Percentiles rank a stretch among this genome's conserved stretches.
phyloP scores from a whole-genome alignment of 2,113 vertebrate genomes.

The Cichladusa arquata region DNA sequence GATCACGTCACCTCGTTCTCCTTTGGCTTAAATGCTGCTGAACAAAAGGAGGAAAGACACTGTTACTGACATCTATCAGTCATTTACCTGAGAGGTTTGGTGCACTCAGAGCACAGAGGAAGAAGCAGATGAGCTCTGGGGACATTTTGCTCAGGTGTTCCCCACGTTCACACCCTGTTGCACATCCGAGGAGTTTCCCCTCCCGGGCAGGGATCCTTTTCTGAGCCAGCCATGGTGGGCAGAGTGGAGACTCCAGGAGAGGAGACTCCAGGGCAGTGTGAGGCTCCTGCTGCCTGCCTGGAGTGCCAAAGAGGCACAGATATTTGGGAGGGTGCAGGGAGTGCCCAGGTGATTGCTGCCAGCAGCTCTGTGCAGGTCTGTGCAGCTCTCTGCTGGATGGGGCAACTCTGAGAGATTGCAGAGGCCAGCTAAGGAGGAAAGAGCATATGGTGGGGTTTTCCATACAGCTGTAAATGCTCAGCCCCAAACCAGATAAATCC shows the following conservation, averaged over 20 bases:
- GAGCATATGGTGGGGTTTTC: background rate
- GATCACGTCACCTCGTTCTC: background rate
- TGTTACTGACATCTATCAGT: background rate
- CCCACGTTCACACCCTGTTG: background rate
- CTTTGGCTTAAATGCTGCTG: background rate
- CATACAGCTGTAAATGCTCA: background rate
- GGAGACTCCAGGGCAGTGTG: background rate
- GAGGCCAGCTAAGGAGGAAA: background rate
- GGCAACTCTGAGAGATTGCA: background rate
- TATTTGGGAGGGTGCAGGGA: slow-evolving; percentile 6
- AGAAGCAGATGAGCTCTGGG: background rate
- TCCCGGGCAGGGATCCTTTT: background rate
- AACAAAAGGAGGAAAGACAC: background rate
- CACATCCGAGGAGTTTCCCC: background rate
- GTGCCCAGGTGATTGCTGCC: background rate
- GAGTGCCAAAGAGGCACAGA: fast-evolving
- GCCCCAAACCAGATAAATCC: background rate
- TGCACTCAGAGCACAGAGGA: background rate
- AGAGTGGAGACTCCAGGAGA: background rate
- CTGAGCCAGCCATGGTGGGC: background rate
- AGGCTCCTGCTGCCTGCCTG: background rate
- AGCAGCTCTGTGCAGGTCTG: background rate
- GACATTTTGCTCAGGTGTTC: background rate
- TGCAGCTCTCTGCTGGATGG: background rate
- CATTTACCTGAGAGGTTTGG: slow-evolving; percentile 32